Percentiles rank a stretch among this genome's conserved stretches.
phyloP scores from a whole-genome alignment of 2,888 invertebrate genomes.

The Drosophila antonietae region DNA sequence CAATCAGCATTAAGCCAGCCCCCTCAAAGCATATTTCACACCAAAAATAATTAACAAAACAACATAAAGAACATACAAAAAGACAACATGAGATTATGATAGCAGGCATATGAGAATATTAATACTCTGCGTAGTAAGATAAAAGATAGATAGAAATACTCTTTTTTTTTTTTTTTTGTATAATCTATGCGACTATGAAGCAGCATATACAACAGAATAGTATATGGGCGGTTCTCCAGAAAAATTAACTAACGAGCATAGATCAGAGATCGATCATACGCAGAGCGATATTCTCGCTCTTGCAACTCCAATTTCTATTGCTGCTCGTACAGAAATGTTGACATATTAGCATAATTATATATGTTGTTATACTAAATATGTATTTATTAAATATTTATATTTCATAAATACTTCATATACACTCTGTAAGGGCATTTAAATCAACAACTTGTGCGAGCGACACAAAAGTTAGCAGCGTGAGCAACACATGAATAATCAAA shows the following conservation, averaged over 20 bases:
- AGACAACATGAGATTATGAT: background rate
- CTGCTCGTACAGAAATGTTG: too few species aligned
- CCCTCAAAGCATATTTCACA: conserved; percentile 66
- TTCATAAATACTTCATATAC: background rate
- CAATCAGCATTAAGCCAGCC: conserved; percentile 54
- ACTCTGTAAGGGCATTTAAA: background rate
- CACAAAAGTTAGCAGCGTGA: conserved; percentile 28
- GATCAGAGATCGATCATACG: too few species aligned
- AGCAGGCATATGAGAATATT: too few species aligned
- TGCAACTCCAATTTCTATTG: too few species aligned
- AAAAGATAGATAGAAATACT: too few species aligned
- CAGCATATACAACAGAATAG: too few species aligned
- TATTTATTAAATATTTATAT: background rate
- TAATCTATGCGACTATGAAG: too few species aligned
- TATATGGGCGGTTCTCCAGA: too few species aligned
- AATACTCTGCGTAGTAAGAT: conserved; percentile 5
- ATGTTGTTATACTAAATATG: background rate
- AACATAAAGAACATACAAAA: conserved; percentile 38
- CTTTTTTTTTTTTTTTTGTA: too few species aligned
- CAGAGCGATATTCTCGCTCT: too few species aligned
- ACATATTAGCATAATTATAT: too few species aligned
- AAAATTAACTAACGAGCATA: too few species aligned
- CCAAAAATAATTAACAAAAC: conserved; percentile 63
- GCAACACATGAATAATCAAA: conserved; percentile 66
- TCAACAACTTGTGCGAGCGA: conserved; percentile 13